Evolutionary conservation across 2,797 vertebrate species (phyloP), one percentile per base, ranked within the genome.

Genomic region (Thalassophryne amazonica): DNA sequence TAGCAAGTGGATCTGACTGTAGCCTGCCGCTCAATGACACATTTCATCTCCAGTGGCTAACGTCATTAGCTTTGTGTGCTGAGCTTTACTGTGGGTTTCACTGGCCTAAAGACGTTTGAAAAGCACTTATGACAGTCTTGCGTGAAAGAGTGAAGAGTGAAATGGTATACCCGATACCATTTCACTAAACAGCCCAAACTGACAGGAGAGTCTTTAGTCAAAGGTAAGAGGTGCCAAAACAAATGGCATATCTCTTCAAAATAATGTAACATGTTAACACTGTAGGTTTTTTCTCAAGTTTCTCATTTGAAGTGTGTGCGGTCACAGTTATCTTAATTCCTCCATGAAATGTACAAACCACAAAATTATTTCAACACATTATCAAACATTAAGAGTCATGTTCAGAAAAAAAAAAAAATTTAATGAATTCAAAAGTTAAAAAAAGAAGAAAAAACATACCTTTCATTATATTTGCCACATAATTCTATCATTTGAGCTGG

Each of bases 41-140:
- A 42, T 60, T 64, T 35, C 22, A 39, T 50, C 63, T 61, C 36
- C 3, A n/a, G 36, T 31, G 58, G 69, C 60, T 60, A 70, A 72
- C 48, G 21, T 25, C 1, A 46, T 80, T 81, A 66, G 60, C 51
- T n/a, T n/a, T n/a, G n/a, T n/a, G n/a, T 56, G 56, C 36, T 2
- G 32, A 54, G 53, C 6, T n/a, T 17, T 4, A 27, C 29, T 15
- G 12, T 18, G 20, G 6, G 54, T 59, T 58, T 62, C 53, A 34
- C 56, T 72, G 76, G 76, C 76, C 68, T 67, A 61, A 74, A 70
- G 63, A 60, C 43, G 57, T 62, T 71, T 62, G 60, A n/a, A 3
- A 39, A 60, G 55, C 62, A 56, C n/a, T n/a, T n/a, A n/a, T n/a
- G 56, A 53, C 53, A 45, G 51, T 47, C 47, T 69, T 39, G 46